phyloP scores from a whole-genome alignment of 2,113 vertebrate genomes.

The Thunnus thynnus region DNA sequence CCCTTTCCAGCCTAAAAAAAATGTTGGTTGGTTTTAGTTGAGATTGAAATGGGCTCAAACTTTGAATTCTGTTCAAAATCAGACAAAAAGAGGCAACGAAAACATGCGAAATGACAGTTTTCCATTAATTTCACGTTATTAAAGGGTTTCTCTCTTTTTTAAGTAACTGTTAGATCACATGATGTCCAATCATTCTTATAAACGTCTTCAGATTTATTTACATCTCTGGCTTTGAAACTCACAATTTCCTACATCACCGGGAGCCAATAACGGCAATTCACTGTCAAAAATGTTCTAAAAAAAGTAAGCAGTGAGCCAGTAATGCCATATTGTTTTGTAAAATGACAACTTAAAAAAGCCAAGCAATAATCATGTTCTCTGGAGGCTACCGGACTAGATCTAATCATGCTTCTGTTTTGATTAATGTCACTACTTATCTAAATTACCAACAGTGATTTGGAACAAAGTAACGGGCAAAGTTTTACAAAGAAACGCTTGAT shows the following conservation, averaged over 20 bases:
- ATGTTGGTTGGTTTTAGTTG: constrained; percentile 13
- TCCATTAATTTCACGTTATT: constrained; percentile 9
- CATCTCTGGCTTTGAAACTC: constrained; percentile 14
- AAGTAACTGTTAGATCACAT: not conserved
- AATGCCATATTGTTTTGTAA: not conserved
- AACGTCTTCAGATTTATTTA: constrained; percentile 19
- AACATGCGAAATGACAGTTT: constrained; percentile 8
- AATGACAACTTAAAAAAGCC: constrained; percentile 10
- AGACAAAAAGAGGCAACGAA: not conserved
- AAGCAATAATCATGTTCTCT: not conserved
- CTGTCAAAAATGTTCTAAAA: not conserved
- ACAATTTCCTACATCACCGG: not conserved
- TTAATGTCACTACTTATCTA: not conserved
- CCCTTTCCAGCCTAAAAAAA: not conserved
- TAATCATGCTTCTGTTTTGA: constrained; percentile 9
- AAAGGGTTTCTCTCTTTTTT: constrained; percentile 9
- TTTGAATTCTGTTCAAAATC: constrained; percentile 1
- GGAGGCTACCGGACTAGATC: not conserved
- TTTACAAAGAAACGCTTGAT: constrained; percentile 15
- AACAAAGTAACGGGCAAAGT: constrained; percentile 2
- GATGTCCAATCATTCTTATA: not conserved
- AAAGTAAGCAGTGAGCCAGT: not conserved
- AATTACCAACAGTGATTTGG: constrained; percentile 35
- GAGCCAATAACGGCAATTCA: constrained; percentile 3
- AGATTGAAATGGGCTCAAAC: constrained; percentile 13